These are phyloP conservation scores for Drosophila sucinea DNA, from an alignment of 1,140 invertebrate species.

Conservation along the genomic window DNA sequence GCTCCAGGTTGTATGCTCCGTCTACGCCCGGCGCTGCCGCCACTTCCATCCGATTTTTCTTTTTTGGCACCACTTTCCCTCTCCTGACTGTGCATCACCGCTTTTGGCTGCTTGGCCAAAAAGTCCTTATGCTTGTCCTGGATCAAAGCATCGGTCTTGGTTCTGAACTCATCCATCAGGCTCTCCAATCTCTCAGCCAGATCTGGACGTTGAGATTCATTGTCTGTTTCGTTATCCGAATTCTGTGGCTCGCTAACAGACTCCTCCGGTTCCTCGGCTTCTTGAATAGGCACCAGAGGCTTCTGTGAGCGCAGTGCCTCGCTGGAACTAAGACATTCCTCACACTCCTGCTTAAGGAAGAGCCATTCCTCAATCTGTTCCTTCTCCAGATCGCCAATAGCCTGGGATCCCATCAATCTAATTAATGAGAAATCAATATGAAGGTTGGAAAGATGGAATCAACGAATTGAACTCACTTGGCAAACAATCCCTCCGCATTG, in stretches of 20 bases:
- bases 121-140: conserved; percentile 85
- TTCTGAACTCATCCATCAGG: conserved; percentile 88
- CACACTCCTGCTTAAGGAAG: conserved; percentile 92
- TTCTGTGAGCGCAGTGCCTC: conserved; percentile 84
- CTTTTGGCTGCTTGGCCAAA: conserved; percentile 82
- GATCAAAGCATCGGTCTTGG: conserved; percentile 88
- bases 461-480: conserved; percentile 83
- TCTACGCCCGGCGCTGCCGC: conserved; percentile 64
- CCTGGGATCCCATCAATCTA: conserved; percentile 84
- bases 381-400: conserved; percentile 85
- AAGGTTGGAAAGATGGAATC: neutral
- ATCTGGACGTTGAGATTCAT: conserved; percentile 86
- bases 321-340: conserved; percentile 90
- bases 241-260: conserved; percentile 83
- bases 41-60: conserved; percentile 19
- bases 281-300: conserved; percentile 87
- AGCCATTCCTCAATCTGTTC: conserved; percentile 94
- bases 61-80: conserved; percentile 44
- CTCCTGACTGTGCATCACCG: conserved; percentile 76
- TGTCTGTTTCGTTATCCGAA: conserved; percentile 87
- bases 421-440: neutral
- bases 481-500: conserved; percentile 92
- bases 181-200: conserved; percentile 88
- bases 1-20: conserved; percentile 85
- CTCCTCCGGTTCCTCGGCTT: conserved; percentile 85